phyloP scores from a whole-genome alignment of 1,140 invertebrate species.

The Penaeus japonicus region DNA sequence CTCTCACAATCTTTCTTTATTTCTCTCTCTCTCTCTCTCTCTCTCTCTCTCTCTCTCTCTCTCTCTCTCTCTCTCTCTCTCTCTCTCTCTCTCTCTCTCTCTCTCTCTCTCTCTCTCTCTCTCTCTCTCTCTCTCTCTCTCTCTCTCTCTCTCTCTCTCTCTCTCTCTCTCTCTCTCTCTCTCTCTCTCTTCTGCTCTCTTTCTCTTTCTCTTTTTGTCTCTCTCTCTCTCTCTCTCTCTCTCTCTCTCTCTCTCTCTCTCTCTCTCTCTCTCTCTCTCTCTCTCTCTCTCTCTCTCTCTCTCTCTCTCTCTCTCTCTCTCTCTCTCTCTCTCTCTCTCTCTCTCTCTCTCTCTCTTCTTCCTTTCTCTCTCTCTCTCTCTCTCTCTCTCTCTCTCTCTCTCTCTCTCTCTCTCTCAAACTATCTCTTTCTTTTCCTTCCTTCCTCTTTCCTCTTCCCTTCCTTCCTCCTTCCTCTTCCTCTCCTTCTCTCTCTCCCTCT shows the following conservation, averaged over 20 bases:
- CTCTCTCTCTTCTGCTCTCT: neutral
- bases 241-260: slow-evolving; percentile 14
- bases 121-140: no score
- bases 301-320: neutral
- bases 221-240: neutral
- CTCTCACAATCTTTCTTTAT: no score
- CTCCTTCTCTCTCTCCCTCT: no score
- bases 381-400: neutral
- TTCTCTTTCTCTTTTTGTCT: neutral
- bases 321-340: neutral
- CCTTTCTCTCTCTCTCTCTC: no score
- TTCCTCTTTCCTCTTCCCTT: neutral
- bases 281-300: neutral
- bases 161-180: neutral
- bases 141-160: no score
- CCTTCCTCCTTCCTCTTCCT: no score
- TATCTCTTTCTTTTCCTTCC: slow-evolving; percentile 17
- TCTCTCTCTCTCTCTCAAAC: no score
- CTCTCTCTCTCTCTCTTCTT: neutral
- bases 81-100: no score
- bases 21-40: no score
- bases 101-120: no score
- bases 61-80: no score
- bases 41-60: no score
- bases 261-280: slow-evolving; percentile 13